Base-by-base conservation (phyloP, 2,888 invertebrate genomes). In the Fragum whitleyi region DNA sequence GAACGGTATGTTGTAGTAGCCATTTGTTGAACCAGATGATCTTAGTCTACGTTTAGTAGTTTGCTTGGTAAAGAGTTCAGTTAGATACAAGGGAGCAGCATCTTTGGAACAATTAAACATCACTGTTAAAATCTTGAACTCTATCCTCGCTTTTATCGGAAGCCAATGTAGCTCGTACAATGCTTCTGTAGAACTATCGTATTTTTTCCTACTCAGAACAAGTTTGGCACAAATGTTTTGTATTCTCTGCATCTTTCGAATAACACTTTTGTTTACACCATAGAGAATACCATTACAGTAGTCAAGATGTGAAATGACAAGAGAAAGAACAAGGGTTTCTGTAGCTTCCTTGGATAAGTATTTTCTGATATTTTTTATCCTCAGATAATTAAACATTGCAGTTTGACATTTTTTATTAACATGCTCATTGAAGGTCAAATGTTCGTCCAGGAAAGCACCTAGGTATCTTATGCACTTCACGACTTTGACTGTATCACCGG, bases 281-380 rank as follows among this genome's bases (percentile, higher is more conserved):
- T 23, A 68, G 16, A 68, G 36, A 29, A 70, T 70, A 11, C 7
- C 28, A 55, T 70, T 70, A 55, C 53, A 70, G 14, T 70, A 55
- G 28, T 70, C 53, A 5, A 70, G 29, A n/a, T 55, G 26, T 1
- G 57, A 53, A 55, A 70, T 57, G 2, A 59, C 72, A 36, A 59
- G 36, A 23, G 72, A 72, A 36, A 70, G 68, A 5, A 70, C 57
- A 3, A 29, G 32, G 6, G 23, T 55, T 53, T 69, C n/a, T 16
- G 53, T 29, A 16, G 55, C 55, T 29, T 55, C 70, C n/a, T 55
- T 32, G 9, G 70, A n/a, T 9, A 70, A 21, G 53, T 36, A 70
- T 70, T 55, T 55, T 1, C 55, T 2, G 53, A 55, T 28, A 29
- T 16, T 11, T 29, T 70, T 70, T 6, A 70, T 70, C n/a, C 23